phyloP scores from a whole-genome alignment of 1,140 invertebrate species.

The Halesus radiatus region DNA sequence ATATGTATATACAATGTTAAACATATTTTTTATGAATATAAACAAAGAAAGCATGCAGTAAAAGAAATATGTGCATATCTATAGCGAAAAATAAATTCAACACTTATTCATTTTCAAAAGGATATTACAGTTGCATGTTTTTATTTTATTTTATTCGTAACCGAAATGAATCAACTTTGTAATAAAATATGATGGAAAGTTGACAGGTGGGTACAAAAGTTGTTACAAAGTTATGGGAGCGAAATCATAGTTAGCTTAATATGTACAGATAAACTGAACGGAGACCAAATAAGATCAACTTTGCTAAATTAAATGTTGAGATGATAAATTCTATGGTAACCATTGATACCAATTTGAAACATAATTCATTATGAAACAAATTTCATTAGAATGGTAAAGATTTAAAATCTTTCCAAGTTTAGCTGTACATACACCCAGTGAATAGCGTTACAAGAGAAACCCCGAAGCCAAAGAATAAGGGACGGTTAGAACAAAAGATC shows the following conservation, averaged over 20 bases:
- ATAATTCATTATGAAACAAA: too few relatives aligned
- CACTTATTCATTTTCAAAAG: neutral
- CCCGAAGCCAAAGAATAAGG: neutral
- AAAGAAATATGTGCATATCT: neutral
- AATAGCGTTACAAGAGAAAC: neutral
- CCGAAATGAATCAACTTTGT: neutral
- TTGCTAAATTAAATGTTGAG: too few relatives aligned
- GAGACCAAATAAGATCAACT: too few relatives aligned
- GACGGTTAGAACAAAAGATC: neutral
- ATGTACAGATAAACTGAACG: too few relatives aligned
- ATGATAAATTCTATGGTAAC: too few relatives aligned
- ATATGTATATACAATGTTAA: conserved; percentile 7
- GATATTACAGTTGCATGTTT: neutral
- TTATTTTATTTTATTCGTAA: neutral
- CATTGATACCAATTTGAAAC: too few relatives aligned
- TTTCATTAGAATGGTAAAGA: too few relatives aligned
- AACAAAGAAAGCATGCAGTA: neutral
- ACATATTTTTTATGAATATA: neutral
- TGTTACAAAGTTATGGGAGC: neutral
- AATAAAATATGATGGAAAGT: neutral
- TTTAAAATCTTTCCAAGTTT: too few relatives aligned
- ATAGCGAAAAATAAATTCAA: neutral
- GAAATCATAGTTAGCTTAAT: neutral
- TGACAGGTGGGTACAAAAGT: too few relatives aligned
- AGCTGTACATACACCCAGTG: too few relatives aligned